Evolutionary conservation across 1,140 invertebrate genomes (phyloP), one percentile per base, ranked within the genome.

Genomic region (Berghia stephanieae): DNA sequence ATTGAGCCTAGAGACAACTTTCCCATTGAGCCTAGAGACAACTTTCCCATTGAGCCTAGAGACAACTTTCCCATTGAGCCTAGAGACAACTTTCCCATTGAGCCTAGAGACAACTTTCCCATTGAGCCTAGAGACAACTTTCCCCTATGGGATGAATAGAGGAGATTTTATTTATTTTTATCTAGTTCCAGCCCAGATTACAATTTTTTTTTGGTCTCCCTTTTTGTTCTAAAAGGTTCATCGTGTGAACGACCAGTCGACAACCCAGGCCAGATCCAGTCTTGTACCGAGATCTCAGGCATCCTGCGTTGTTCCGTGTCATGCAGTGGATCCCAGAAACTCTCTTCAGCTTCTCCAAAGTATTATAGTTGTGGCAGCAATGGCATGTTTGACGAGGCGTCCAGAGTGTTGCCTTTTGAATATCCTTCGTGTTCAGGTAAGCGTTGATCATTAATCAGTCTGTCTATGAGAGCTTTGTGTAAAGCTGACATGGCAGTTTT

Each of bases 361-460:
- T 71, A 71, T 34, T 44, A 43, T 5, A 71, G 68, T 42, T 71
- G 68, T 44, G 68, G 68, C 24, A 0, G n/a, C 42, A n/a, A 44
- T n/a, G 36, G 36, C 38, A 44, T 71, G 68, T 71, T 43, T 34
- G 0, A 43, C 0, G 42, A 24, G 8, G 68, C 36, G 18, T n/a
- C n/a, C 18, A 71, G 38, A 1, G 21, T 34, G 34, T 42, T 71
- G 34, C 21, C 21, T n/a, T 71, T 24, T 18, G n/a, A 40, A 10
- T 63, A 63, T 31, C 57, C 57, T 16, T 10, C 57, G 8, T 63
- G 57, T 27, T 16, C 57, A 10, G 27, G 57, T 63, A 31, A 63
- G 57, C 10, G 57, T 31, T 63, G 57, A n/a, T n/a, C n/a, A n/a
- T n/a, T n/a, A n/a, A n/a, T n/a, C n/a, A n/a, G n/a, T n/a, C n/a